Evolutionary conservation across 2,113 vertebrate genomes (phyloP).

Genomic region (Chitala chitala): DNA sequence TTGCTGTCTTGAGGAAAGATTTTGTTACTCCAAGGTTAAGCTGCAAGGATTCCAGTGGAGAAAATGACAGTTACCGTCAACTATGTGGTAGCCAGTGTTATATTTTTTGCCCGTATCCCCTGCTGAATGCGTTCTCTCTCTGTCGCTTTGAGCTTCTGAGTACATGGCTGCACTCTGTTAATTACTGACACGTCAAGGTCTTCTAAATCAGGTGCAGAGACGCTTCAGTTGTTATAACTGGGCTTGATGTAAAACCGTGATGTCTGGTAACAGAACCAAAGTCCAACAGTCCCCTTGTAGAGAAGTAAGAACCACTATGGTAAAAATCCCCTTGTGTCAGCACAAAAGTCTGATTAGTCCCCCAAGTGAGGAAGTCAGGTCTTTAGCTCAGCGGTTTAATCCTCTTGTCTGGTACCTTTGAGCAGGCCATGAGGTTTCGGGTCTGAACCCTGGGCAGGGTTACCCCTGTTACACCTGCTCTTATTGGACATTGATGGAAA

Average conservation of each 20-base stretch:
- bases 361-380: too few species aligned
- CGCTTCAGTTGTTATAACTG: too few species aligned
- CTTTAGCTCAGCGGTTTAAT: too few species aligned
- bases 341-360: too few species aligned
- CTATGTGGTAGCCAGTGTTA: neutral
- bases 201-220: constrained; percentile 57
- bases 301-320: too few species aligned
- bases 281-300: constrained; percentile 6
- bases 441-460: neutral
- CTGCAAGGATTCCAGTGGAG: neutral
- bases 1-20: neutral
- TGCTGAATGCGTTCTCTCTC: constrained; percentile 14
- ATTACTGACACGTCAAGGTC: constrained; percentile 58
- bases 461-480: neutral
- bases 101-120: neutral
- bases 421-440: too few species aligned
- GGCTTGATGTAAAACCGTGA: constrained; percentile 34
- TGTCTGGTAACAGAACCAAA: neutral
- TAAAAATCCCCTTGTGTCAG: neutral
- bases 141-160: constrained; percentile 35
- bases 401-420: too few species aligned
- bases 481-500: neutral
- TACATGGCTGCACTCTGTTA: constrained; percentile 50
- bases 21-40: neutral
- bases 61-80: neutral